A percentile compares a stretch with the other conserved stretches of the same genome.
Conservation (phyloP, 2,888 invertebrate species). For the Noctuana brunneofusca region DNA sequence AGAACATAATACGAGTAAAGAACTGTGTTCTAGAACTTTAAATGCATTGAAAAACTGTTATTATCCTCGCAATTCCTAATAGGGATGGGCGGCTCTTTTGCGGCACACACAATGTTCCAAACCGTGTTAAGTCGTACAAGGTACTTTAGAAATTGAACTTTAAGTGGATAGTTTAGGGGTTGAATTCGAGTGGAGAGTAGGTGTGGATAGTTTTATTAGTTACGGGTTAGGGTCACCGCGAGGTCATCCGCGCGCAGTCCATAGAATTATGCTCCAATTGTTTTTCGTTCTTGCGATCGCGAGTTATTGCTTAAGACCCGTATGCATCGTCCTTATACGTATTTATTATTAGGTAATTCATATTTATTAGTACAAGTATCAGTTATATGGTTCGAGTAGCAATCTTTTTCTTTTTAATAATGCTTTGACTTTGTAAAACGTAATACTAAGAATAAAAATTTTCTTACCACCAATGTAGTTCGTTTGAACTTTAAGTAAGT, state of each 20-base stretch:
- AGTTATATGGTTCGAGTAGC: too few relatives aligned
- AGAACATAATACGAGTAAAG: constrained; percentile 14
- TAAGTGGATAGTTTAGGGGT: constrained; percentile 12
- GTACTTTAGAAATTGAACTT: constrained; percentile 6
- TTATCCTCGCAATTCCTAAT: constrained; percentile 49
- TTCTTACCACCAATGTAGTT: too few relatives aligned
- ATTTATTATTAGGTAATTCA: background rate
- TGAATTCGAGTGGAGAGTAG: constrained; percentile 3
- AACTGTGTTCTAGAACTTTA: constrained; percentile 27
- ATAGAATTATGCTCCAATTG: constrained; percentile 76
- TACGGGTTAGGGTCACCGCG: constrained; percentile 43
- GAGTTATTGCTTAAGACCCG: constrained; percentile 27
- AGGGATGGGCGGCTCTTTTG: constrained; percentile 52
- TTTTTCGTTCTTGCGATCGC: constrained; percentile 60
- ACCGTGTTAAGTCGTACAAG: background rate
- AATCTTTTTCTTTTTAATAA: too few relatives aligned
- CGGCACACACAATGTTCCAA: background rate
- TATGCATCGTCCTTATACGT: constrained; percentile 8
- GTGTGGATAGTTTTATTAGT: constrained; percentile 35
- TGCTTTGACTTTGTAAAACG: too few relatives aligned
- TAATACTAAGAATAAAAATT: too few relatives aligned
- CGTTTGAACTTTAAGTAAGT: too few relatives aligned
- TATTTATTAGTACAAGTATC: background rate
- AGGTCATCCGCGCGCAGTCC: constrained; percentile 52
- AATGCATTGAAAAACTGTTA: constrained; percentile 34